A percentile compares a stretch with the other conserved stretches of the same genome.
Conservation (phyloP, 2,888 invertebrate genomes). For the Drosophila niveifrons region DNA sequence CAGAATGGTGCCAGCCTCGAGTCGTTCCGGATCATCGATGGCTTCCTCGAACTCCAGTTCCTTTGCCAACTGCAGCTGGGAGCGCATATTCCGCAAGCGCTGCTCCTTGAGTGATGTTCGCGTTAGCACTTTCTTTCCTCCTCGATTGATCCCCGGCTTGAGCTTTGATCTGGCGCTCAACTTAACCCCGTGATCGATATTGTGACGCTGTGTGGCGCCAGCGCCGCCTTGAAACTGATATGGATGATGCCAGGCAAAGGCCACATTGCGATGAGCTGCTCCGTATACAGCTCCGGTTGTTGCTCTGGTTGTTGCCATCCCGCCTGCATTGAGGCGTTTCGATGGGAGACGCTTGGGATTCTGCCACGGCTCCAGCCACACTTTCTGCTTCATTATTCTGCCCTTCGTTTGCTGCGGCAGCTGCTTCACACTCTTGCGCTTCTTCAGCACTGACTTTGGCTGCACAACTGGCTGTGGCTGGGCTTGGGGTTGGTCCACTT, state of each 20-base stretch:
- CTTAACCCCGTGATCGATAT: background rate
- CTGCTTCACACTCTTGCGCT: background rate
- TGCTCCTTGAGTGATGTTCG: background rate
- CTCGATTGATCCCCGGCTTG: background rate
- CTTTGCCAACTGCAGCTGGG: slow-evolving; percentile 31
- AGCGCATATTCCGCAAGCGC: slow-evolving; percentile 6
- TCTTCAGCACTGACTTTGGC: background rate
- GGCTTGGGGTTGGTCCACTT: too few relatives aligned
- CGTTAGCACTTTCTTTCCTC: background rate
- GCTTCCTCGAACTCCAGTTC: slow-evolving; percentile 50
- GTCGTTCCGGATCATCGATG: slow-evolving; percentile 51
- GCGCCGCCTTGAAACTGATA: slow-evolving; percentile 31
- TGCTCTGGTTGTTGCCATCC: background rate
- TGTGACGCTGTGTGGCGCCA: slow-evolving; percentile 8
- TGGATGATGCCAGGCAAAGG: slow-evolving; percentile 10
- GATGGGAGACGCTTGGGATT: background rate
- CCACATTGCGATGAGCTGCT: background rate
- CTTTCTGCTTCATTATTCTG: background rate
- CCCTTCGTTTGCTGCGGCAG: background rate
- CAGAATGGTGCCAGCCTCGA: slow-evolving; percentile 23
- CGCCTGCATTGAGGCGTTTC: slow-evolving; percentile 39
- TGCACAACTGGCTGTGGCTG: background rate
- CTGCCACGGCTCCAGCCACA: background rate
- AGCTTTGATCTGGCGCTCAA: background rate
- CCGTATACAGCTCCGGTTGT: too few relatives aligned